Conservation (phyloP, 2,113 vertebrate species). For the Chaetura pelagica region DNA sequence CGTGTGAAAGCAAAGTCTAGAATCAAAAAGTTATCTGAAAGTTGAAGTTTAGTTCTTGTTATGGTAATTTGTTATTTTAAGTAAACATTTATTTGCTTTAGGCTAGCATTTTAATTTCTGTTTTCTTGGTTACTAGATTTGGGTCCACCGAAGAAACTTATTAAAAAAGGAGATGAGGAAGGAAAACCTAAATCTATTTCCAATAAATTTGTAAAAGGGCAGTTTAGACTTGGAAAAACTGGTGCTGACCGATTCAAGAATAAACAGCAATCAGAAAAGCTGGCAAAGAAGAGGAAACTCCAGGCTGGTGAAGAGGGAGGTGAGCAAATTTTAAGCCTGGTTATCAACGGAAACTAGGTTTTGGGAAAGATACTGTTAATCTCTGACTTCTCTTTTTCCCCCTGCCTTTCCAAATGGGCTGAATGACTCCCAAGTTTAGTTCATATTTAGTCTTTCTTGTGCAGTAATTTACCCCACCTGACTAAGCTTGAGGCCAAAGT, state of each 20-base stretch:
- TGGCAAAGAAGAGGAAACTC: constrained; percentile 70
- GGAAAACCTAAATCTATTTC: constrained; percentile 52
- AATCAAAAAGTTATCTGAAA: background rate
- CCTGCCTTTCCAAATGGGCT: background rate
- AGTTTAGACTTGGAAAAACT: constrained; percentile 60
- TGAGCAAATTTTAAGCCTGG: constrained; percentile 26
- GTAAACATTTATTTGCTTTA: background rate
- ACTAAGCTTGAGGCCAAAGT: background rate
- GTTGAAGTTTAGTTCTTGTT: background rate
- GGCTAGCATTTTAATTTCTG: background rate
- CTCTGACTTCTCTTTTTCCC: background rate
- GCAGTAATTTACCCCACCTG: background rate
- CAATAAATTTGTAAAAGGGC: constrained; percentile 72
- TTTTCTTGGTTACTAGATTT: constrained; percentile 20
- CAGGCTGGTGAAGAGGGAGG: constrained; percentile 60
- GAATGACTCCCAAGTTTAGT: background rate
- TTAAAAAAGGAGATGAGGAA: constrained; percentile 42
- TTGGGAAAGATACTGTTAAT: background rate
- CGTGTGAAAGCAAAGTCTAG: background rate
- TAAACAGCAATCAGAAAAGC: constrained; percentile 66
- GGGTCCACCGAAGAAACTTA: constrained; percentile 47
- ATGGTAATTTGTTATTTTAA: background rate
- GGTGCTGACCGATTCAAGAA: constrained; percentile 74
- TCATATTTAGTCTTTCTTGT: background rate
- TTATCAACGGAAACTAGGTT: background rate